Evolutionary conservation across 2,113 vertebrate species (phyloP), one percentile per base, ranked within the genome.

Genomic region (Mobula hypostoma): DNA sequence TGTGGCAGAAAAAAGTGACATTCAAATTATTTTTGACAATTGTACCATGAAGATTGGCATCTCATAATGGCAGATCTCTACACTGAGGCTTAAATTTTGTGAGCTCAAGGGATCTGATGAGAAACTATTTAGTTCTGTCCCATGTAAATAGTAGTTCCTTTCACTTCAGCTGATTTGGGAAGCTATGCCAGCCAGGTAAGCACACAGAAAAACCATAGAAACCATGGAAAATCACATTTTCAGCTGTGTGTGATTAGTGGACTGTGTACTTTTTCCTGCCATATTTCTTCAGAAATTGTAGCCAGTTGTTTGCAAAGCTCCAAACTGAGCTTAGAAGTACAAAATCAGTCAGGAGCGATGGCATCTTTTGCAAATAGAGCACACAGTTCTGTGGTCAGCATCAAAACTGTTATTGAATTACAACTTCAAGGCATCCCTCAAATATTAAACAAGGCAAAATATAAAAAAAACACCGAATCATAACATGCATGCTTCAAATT

Each of bases 1-100:
- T 99, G 95, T 94, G 24, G 76, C 36, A 79, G 66, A 66, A 94
- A 94, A 91, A 93, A 40, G 15, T 48, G 29, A 32, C 7, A 56
- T 40, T 90, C n/a, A 32, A 90, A 66, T 66, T 66, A 74, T 74
- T 93, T 93, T 36, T 93, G 91, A 93, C 4, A 88, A 29, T 66
- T 88, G 7, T 15, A 17, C 58, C 40, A 74, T 72, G 36, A 74
- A 93, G 90, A 68, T 27, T 36, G 6, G 63, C 32, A 24, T 21
- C 14, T 17, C 40, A 56, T 12, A 6, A 74, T 48, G 32, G 32
- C 17, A 21, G 40, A 58, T 83, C 48, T 56, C 48, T 56, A 15
- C 79, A 79, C 14, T 85, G 82, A 58, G 83, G 58, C 58, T 11
- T n/a, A 14, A n/a, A 87, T 27, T 87, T 87, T 56, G 9, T 63